Conservation (phyloP, 2,888 invertebrate genomes). For the Ptychoptera albimana region DNA sequence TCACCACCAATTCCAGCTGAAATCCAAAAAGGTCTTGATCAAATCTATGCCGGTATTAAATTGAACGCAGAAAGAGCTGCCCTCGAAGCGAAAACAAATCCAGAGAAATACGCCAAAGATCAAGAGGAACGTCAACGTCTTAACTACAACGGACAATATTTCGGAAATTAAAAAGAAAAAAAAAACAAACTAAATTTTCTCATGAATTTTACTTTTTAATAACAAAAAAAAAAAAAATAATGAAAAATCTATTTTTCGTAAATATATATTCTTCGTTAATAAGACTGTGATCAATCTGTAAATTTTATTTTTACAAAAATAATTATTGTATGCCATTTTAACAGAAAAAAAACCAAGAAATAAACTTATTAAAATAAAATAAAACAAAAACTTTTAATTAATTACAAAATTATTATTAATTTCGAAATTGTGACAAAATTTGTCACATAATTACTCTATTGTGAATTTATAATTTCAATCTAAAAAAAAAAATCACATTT, state of each 20-base stretch:
- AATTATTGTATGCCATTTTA: neutral
- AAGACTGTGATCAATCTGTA: constrained; percentile 17
- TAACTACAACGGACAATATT: constrained; percentile 48
- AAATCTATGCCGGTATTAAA: constrained; percentile 72
- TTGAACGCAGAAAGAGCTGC: constrained; percentile 37
- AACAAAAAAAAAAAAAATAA: constrained; percentile 2
- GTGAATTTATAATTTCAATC: too few species aligned
- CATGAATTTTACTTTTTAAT: neutral
- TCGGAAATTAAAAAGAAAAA: constrained; percentile 13
- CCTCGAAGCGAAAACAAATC: constrained; percentile 26
- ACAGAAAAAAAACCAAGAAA: neutral
- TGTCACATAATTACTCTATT: too few species aligned
- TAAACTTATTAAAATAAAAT: neutral
- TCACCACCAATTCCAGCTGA: constrained; percentile 69
- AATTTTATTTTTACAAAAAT: neutral
- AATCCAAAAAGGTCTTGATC: constrained; percentile 73
- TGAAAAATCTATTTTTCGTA: neutral
- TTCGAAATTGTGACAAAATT: too few species aligned
- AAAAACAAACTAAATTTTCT: neutral
- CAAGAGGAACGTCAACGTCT: constrained; percentile 29
- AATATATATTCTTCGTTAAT: constrained; percentile 5
- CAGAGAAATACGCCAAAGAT: constrained; percentile 25
- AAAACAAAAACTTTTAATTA: too few species aligned
- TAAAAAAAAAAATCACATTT: too few species aligned
- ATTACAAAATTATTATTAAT: too few species aligned